Percentiles rank a stretch among this genome's conserved stretches.
Conservation (phyloP, 2,113 vertebrate genomes). For the Chiloscyllium plagiosum region DNA sequence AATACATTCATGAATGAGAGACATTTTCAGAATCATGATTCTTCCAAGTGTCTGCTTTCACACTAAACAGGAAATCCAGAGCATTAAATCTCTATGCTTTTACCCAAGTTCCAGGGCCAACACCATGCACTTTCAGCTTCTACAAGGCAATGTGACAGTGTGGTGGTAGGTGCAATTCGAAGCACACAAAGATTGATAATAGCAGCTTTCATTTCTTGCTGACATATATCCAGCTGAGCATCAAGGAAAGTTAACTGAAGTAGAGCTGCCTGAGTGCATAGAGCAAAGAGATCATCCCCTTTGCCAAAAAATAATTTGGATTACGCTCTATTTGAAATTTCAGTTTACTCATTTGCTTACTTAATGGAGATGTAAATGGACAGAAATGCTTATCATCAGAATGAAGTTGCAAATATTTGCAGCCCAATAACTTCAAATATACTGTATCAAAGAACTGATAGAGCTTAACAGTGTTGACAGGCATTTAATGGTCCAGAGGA, state of each 20-base stretch:
- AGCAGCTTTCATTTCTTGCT: not conserved
- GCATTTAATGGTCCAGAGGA: not conserved
- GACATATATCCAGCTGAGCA: not conserved
- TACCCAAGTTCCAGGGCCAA: too few relatives aligned
- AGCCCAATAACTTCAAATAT: not conserved
- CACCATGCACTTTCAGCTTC: not conserved
- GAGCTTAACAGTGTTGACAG: not conserved
- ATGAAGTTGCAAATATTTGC: not conserved
- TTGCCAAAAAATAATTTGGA: not conserved
- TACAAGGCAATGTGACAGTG: not conserved
- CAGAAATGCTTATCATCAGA: not conserved
- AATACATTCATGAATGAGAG: not conserved
- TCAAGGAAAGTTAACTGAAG: not conserved
- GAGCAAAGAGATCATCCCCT: not conserved
- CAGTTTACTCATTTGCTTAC: not conserved
- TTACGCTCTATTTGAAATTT: not conserved
- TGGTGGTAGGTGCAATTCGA: not conserved
- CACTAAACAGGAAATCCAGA: not conserved
- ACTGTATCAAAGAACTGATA: not conserved
- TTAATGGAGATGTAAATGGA: not conserved
- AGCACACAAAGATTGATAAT: not conserved
- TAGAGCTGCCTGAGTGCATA: constrained; percentile 5
- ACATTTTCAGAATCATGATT: not conserved
- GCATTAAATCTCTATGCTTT: not conserved
- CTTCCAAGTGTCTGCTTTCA: not conserved